phyloP scores from a whole-genome alignment of 2,113 vertebrate genomes.

The Ranitomeya imitator region DNA sequence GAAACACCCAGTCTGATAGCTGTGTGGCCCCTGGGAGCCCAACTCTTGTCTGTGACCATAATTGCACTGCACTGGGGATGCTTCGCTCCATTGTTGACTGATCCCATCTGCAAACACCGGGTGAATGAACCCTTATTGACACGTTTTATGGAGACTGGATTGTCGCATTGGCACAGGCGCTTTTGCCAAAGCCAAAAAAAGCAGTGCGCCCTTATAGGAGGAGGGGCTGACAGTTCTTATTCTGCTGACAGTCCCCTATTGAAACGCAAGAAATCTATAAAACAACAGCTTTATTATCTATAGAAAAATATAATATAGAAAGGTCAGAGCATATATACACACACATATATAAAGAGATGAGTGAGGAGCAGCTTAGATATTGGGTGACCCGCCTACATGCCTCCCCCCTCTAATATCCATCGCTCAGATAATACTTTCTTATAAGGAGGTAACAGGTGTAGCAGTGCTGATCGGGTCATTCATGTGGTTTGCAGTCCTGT shows the following conservation, averaged over 20 bases:
- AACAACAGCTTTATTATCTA: background rate
- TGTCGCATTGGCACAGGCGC: background rate
- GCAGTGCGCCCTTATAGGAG: too few relatives aligned
- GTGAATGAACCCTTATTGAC: background rate
- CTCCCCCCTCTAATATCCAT: background rate
- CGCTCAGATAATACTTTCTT: background rate
- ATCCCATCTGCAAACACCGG: background rate
- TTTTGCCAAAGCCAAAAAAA: background rate
- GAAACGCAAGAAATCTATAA: background rate
- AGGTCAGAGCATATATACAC: background rate
- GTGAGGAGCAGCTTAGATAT: background rate
- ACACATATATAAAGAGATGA: background rate
- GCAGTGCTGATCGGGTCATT: background rate
- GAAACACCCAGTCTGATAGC: too few relatives aligned
- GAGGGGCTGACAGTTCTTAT: background rate
- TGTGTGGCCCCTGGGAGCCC: too few relatives aligned
- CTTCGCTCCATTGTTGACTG: background rate
- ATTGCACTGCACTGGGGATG: background rate
- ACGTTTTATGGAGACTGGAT: background rate
- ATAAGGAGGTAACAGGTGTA: background rate
- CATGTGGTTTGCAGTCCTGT: too few relatives aligned
- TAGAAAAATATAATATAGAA: background rate
- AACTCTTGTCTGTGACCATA: too few relatives aligned
- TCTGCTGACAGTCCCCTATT: too few relatives aligned
- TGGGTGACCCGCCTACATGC: background rate